Base-by-base conservation (phyloP, 2,113 vertebrate species). In the Progne subis region DNA sequence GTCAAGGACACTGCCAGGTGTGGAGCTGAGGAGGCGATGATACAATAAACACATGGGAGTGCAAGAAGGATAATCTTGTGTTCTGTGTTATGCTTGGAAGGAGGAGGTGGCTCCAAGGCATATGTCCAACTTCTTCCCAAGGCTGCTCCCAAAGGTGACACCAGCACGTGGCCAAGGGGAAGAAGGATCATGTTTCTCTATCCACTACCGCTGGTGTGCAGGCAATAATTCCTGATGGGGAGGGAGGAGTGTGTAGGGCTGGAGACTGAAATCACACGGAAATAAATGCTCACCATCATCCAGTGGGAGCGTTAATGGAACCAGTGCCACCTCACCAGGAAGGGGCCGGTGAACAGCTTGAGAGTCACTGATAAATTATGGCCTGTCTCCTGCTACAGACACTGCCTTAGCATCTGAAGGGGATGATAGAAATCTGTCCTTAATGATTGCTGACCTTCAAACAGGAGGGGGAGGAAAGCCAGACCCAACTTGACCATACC, bases 381-480 rank as follows among this genome's bases (percentile, higher is more conserved):
- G 56, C 49, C 16, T 32, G 6, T n/a, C 47, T 76, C 55, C 81
- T 79, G 70, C 59, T 65, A 8, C 70, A 86, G 85, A 60, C 90
- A 52, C 44, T 1, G 5, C 91, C 52, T 60, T 31, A 60, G 56
- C 56, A 57, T 76, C 76, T 72, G 57, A 85, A 91, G 78, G 43
- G 77, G 25, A 2, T 49, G 70, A 59, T 9, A 63, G 86, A 87
- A 93, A 91, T 93, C 90, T 88, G 82, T 93, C 89, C 84, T 91
- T 93, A 87, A 95, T 93, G 82, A 80, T 91, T 74, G 14, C 82
- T 95, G 95, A 95, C 92, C 95, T 95, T 94, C 95, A 94, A 82
- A 94, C 16, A 41, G 79, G 69, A 92, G 74, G 71, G 43, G 67
- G 46, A 85, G 88, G 83, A 82, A 89, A 91, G 70, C 61, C 80